Percentiles rank a stretch among this genome's conserved stretches.
Evolutionary conservation across 2,113 vertebrate genomes (phyloP).

Genomic region (Pachypanchax playfairii): DNA sequence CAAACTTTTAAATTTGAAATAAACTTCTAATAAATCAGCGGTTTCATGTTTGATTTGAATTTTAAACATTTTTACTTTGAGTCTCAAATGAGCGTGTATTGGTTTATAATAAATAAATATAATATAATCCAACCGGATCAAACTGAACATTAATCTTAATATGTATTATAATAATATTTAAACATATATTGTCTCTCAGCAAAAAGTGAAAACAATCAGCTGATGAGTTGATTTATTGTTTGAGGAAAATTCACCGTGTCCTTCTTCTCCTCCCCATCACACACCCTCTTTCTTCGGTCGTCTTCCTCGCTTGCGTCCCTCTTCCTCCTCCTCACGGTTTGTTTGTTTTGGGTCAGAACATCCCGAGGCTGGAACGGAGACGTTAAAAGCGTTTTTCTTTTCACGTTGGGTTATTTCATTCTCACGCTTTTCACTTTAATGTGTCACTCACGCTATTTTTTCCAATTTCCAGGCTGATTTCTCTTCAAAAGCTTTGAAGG

Average conservation of each 20-base stretch:
- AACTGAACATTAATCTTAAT: neutral
- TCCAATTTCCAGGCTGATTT: conserved; percentile 37
- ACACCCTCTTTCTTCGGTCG: conserved; percentile 55
- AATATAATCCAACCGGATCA: neutral
- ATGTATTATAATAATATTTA: too few species aligned
- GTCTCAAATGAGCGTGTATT: too few species aligned
- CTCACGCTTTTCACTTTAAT: conserved; percentile 78
- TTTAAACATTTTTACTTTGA: neutral
- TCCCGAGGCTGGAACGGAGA: conserved; percentile 79
- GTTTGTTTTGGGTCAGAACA: conserved; percentile 87
- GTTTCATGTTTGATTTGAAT: too few species aligned
- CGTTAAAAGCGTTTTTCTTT: conserved; percentile 84
- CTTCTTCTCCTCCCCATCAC: conserved; percentile 70
- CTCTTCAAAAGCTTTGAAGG: conserved; percentile 75
- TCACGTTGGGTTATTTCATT: conserved; percentile 42
- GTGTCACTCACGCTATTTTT: conserved; percentile 77
- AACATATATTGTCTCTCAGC: too few species aligned
- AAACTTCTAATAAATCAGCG: too few species aligned
- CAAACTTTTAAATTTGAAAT: too few species aligned
- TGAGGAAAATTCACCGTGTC: conserved; percentile 80
- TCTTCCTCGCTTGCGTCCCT: conserved; percentile 72
- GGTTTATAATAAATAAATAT: neutral
- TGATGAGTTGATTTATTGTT: conserved; percentile 53
- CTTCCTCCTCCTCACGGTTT: conserved; percentile 77
- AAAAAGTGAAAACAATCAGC: too few species aligned